A percentile compares a stretch with the other conserved stretches of the same genome.
These are phyloP conservation scores for Semicossyphus pulcher DNA, from an alignment of 2,113 vertebrate genomes.

Conservation along the genomic window DNA sequence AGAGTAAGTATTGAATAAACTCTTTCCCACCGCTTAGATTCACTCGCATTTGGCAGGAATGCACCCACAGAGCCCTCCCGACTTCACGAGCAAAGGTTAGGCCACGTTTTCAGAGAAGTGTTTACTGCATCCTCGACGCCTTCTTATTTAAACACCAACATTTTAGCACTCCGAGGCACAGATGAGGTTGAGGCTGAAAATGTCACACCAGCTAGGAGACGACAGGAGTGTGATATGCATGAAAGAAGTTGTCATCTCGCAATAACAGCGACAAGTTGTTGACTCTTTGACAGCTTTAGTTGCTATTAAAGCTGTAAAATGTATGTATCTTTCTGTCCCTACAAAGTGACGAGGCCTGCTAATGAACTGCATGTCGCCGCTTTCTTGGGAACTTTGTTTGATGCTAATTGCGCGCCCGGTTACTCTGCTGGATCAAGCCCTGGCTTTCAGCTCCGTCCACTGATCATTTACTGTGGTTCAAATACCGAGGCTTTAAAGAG, in stretches of 20 bases:
- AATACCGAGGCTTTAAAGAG: slow-evolving; percentile 21
- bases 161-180: neutral
- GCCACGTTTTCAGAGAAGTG: slow-evolving; percentile 24
- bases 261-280: neutral
- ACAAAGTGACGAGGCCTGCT: neutral
- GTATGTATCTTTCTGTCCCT: neutral
- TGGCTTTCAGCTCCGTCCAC: slow-evolving; percentile 40
- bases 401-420: slow-evolving; percentile 40
- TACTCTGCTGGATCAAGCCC: slow-evolving; percentile 11
- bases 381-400: slow-evolving; percentile 30
- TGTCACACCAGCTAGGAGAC: slow-evolving; percentile 23
- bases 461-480: slow-evolving; percentile 44
- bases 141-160: slow-evolving; percentile 20
- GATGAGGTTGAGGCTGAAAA: slow-evolving; percentile 32
- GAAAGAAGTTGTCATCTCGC: slow-evolving; percentile 14
- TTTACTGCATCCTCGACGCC: slow-evolving; percentile 14
- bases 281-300: slow-evolving; percentile 5
- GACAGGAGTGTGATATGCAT: neutral
- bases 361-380: neutral
- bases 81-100: slow-evolving; percentile 25
- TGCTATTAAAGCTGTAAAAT: slow-evolving; percentile 8
- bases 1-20: slow-evolving; percentile 17
- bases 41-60: slow-evolving; percentile 12
- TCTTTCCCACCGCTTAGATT: slow-evolving; percentile 10
- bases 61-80: slow-evolving; percentile 15